Conservation (phyloP, 2,797 vertebrate genomes). For the Megalops cyprinoides region DNA sequence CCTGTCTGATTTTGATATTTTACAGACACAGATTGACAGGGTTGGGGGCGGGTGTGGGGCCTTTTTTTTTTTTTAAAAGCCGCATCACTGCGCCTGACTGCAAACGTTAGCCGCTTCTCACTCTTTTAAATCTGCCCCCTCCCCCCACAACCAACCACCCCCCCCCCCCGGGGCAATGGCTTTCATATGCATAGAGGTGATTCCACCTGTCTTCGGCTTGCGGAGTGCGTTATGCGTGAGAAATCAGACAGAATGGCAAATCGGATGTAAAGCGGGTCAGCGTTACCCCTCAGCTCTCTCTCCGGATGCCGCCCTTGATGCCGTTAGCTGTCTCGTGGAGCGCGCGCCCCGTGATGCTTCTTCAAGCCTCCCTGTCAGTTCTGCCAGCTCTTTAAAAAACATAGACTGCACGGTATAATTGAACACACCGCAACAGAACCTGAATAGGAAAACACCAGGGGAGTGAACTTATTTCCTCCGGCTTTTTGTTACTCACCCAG, state of each 20-base stretch:
- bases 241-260: slow-evolving; percentile 63
- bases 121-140: slow-evolving; percentile 63
- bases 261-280: slow-evolving; percentile 46
- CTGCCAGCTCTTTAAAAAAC: neutral
- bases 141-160: too few species aligned
- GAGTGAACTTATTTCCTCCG: neutral
- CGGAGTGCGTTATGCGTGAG: slow-evolving; percentile 51
- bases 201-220: slow-evolving; percentile 62
- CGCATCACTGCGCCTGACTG: slow-evolving; percentile 31
- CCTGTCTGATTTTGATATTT: slow-evolving; percentile 58
- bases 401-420: neutral
- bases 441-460: neutral
- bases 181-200: slow-evolving; percentile 65
- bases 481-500: neutral
- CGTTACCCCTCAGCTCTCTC: slow-evolving; percentile 28
- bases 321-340: neutral
- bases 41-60: too few species aligned
- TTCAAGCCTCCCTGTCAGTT: slow-evolving; percentile 3
- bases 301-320: neutral
- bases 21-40: slow-evolving; percentile 56
- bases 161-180: slow-evolving; percentile 49
- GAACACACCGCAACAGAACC: neutral
- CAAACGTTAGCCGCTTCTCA: slow-evolving; percentile 43
- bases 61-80: slow-evolving; percentile 44
- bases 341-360: neutral